Percentiles rank a stretch among this genome's conserved stretches.
These are phyloP conservation scores for Ovis canadensis DNA, from an alignment of 2,113 vertebrate species.

Conservation along the genomic window DNA sequence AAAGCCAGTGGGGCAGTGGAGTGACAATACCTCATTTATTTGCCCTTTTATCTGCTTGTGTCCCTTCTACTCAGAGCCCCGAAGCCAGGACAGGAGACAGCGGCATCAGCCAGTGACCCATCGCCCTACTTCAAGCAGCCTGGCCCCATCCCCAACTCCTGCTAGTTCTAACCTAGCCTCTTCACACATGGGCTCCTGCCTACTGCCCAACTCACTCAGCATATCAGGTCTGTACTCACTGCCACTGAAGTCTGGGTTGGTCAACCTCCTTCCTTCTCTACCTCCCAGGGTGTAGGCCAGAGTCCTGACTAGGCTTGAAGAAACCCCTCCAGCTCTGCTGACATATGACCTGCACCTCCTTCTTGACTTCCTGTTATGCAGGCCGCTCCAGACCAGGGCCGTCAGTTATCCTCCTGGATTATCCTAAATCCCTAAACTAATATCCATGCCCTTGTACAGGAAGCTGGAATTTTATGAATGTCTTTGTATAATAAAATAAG, in stretches of 20 bases:
- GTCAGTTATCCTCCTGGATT: neutral
- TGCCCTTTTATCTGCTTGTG: conserved; percentile 30
- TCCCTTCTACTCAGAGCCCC: conserved; percentile 80
- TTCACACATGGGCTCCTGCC: conserved; percentile 77
- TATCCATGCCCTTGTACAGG: neutral
- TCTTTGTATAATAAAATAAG: conserved; percentile 50
- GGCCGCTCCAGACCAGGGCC: neutral
- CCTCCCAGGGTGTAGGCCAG: conserved; percentile 73
- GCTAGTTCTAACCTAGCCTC: conserved; percentile 67
- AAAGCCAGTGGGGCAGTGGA: neutral
- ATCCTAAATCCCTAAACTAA: neutral
- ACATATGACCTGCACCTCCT: neutral
- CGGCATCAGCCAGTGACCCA: conserved; percentile 77
- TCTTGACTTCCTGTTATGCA: neutral
- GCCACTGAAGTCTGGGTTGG: conserved; percentile 74
- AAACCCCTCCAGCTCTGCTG: neutral
- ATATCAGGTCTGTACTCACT: conserved; percentile 88
- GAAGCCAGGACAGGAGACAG: conserved; percentile 87
- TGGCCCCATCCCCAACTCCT: conserved; percentile 74
- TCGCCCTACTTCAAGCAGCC: conserved; percentile 79
- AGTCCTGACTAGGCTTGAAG: conserved; percentile 68
- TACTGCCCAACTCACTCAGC: conserved; percentile 82
- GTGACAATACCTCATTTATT: neutral
- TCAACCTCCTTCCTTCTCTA: conserved; percentile 78
- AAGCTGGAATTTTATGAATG: conserved; percentile 1